Evolutionary conservation across 2,113 vertebrate species (phyloP).

Genomic region (Chloropsis cyanopogon): DNA sequence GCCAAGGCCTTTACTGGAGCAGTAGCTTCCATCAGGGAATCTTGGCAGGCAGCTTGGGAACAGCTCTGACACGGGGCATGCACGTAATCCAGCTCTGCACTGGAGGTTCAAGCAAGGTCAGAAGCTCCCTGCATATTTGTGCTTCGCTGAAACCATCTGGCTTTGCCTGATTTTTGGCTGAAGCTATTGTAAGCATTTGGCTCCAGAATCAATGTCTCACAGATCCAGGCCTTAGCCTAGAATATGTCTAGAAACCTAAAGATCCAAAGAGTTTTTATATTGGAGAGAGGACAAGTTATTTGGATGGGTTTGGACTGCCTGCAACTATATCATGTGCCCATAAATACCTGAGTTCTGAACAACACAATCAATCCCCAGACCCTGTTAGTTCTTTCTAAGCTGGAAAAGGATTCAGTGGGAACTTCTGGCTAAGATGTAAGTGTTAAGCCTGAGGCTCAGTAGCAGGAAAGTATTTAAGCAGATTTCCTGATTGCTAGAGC

Average conservation of each 20-base stretch:
- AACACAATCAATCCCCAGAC: not conserved
- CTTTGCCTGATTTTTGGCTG: not conserved
- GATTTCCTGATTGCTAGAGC: conserved; percentile 53
- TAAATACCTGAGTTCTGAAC: not conserved
- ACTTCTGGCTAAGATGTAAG: not conserved
- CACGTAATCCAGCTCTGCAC: not conserved
- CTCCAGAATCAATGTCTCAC: not conserved
- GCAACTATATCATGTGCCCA: not conserved
- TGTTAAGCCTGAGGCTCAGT: not conserved
- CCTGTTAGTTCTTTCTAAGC: not conserved
- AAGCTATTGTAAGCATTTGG: not conserved
- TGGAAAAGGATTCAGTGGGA: not conserved
- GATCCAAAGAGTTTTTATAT: not conserved
- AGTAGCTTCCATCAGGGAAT: not conserved
- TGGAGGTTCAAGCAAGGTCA: conserved; percentile 31
- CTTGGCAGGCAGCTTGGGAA: conserved; percentile 35
- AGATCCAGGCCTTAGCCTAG: not conserved
- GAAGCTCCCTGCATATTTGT: not conserved
- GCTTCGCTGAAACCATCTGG: conserved; percentile 5
- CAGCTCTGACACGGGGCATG: not conserved
- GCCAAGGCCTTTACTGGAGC: not conserved
- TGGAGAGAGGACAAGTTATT: not conserved
- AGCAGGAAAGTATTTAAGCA: conserved; percentile 59
- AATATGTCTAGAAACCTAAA: not conserved
- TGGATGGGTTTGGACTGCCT: not conserved